A percentile compares a stretch with the other conserved stretches of the same genome.
phyloP scores from a whole-genome alignment of 2,888 invertebrate species.

The Marronus borbonicus region DNA sequence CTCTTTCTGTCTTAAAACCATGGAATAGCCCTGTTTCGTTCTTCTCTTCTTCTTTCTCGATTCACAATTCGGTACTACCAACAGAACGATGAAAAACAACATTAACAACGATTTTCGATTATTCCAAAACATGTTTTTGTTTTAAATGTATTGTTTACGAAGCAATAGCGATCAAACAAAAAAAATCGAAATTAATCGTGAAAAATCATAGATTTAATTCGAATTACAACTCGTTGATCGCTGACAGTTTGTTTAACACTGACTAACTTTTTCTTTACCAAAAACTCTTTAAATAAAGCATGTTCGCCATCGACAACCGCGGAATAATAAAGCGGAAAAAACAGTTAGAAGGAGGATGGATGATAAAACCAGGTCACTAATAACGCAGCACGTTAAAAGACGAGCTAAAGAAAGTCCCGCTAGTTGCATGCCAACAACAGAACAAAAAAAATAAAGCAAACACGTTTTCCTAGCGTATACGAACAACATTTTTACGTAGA shows the following conservation, averaged over 20 bases:
- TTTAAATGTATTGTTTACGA: background rate
- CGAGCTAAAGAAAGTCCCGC: slow-evolving; percentile 14
- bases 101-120: background rate
- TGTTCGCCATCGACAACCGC: slow-evolving; percentile 23
- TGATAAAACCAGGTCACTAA: slow-evolving; percentile 15
- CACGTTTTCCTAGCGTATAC: background rate
- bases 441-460: slow-evolving; percentile 11
- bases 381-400: background rate
- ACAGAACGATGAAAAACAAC: slow-evolving; percentile 42
- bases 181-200: background rate
- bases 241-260: background rate
- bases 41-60: slow-evolving; percentile 50
- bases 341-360: slow-evolving; percentile 32
- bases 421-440: background rate
- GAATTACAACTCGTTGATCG: background rate
- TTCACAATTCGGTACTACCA: slow-evolving; percentile 48
- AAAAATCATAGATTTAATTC: background rate
- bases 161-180: background rate
- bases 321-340: slow-evolving; percentile 28
- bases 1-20: slow-evolving; percentile 58
- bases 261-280: slow-evolving; percentile 4
- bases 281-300: slow-evolving; percentile 41
- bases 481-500: background rate
- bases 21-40: slow-evolving; percentile 45
- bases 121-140: background rate